Percentiles rank a stretch among this genome's conserved stretches.
Conservation (phyloP, 2,888 invertebrate species). For the Adela reaumurella region DNA sequence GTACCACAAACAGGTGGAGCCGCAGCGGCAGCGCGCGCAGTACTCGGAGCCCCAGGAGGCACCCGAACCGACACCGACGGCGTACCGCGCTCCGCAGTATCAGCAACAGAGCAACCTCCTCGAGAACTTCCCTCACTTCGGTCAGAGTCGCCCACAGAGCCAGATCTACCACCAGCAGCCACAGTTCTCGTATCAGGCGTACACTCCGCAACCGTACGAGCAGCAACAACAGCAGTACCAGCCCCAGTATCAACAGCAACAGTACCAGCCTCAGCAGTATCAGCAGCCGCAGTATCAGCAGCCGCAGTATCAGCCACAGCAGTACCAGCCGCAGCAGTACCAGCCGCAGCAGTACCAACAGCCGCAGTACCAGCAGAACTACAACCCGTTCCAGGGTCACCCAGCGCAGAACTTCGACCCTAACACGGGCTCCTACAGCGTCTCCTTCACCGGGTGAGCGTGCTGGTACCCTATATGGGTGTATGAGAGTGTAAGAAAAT, state of each 20-base stretch:
- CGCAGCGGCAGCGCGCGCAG: slow-evolving; percentile 20
- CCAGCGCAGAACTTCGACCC: slow-evolving; percentile 72
- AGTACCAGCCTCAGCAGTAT: slow-evolving; percentile 17
- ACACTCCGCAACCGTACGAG: slow-evolving; percentile 30
- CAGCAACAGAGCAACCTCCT: slow-evolving; percentile 23
- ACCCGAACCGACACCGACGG: slow-evolving; percentile 14
- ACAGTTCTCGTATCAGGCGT: slow-evolving; percentile 38
- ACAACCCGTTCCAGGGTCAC: slow-evolving; percentile 59
- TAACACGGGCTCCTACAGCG: slow-evolving; percentile 71
- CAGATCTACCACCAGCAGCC: slow-evolving; percentile 43
- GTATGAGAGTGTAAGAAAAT: too few species aligned
- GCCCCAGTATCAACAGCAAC: slow-evolving; percentile 21
- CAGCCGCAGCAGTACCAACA: slow-evolving; percentile 28
- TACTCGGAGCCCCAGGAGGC: slow-evolving; percentile 18
- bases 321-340: slow-evolving; percentile 19
- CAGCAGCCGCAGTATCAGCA: slow-evolving; percentile 24
- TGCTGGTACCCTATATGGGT: too few species aligned
- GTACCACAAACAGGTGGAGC: slow-evolving; percentile 21
- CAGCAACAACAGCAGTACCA: slow-evolving; percentile 26
- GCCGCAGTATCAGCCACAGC: slow-evolving; percentile 20
- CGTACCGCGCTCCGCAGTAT: slow-evolving; percentile 8
- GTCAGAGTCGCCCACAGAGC: slow-evolving; percentile 26
- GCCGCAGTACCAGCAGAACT: slow-evolving; percentile 23
- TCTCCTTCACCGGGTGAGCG: slow-evolving; percentile 65
- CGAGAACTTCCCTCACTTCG: slow-evolving; percentile 26